Evolutionary conservation across 2,888 invertebrate genomes (phyloP), one percentile per base, ranked within the genome.

Genomic region (Kuschelorhynchus macadamiae): DNA sequence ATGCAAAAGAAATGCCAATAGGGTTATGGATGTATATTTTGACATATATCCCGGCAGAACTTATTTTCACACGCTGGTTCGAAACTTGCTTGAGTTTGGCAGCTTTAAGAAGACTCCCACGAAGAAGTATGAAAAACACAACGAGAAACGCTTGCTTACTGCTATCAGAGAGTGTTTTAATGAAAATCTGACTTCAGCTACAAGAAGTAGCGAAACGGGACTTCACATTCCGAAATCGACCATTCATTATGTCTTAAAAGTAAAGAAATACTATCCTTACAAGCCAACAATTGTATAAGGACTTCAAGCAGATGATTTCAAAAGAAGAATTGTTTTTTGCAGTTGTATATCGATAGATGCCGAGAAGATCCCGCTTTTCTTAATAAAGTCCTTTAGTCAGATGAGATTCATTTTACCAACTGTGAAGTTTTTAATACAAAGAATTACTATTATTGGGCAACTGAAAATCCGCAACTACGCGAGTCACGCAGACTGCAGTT

Each of bases 1-100:
- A n/a, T n/a, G n/a, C n/a, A 11, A 36, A 36, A 36, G 36, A 36
- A 36, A 36, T 36, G 36, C 12, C 36, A 36, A 36, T 36, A 36
- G 36, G 36, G 11, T 11, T 36, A 36, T 36, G 12, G 12, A 36
- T 36, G 36, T 36, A 36, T 36, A 36, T 36, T 36, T 36, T 36
- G 36, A 36, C 11, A 36, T 36, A 11, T 36, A 36, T 11, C 36
- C 12, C 36, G 36, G 12, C 36, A 36, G 36, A 36, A 36, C 36
- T 36, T 36, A 36, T 36, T 36, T 36, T 12, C 12, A 36, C 2
- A 36, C 11, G 36, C 11, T 36, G 11, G 36, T n/a, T 36, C 3
- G 12, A 36, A 36, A 36, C 36, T 36, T n/a, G 12, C 12, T n/a
- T n/a, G n/a, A n/a, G n/a, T n/a, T n/a, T n/a, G n/a, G n/a, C n/a